Evolutionary conservation across 1,140 invertebrate genomes (phyloP), one percentile per base, ranked within the genome.

Genomic region (Drosophila fuyamai): DNA sequence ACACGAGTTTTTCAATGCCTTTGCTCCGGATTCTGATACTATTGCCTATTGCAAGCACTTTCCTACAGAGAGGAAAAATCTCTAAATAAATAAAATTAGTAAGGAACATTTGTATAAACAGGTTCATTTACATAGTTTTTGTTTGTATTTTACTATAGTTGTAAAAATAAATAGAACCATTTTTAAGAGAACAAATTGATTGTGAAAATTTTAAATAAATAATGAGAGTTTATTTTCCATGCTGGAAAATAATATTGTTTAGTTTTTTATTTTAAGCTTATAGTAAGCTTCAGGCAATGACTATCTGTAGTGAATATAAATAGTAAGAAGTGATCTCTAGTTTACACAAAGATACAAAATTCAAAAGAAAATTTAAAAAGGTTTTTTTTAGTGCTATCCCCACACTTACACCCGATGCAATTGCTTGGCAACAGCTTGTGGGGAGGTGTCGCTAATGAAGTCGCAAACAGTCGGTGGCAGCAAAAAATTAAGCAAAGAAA

Each of bases 391-490:
- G 16, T 57, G 23, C 5, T n/a, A 4, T 8, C 9, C 9, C n/a
- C 36, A 29, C 46, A 53, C 46, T 58, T 46, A 47, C 57, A 47
- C 43, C 54, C 60, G 59, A 55, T 79, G 79, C 82, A 90, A 86
- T 85, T 75, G 85, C 77, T 70, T 82, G 86, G 86, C 81, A 90
- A 81, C 85, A 90, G 70, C 78, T 75, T 67, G 65, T 44, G 51
- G 60, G 70, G 66, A 70, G 73, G 62, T 89, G 84, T 79, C 86
- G 86, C 82, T 86, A 90, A 86, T 90, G 86, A 86, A 90, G 86
- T 83, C 81, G 86, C 82, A 82, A 86, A 90, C 79, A 86, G 86
- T 60, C 76, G 78, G 76, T 53, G 41, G 53, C 41, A n/a, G 14
- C 44, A 78, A 82, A 77, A 84, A 80, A 68, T 67, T 44, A 58